These are phyloP conservation scores for Spinus pinus DNA, from an alignment of 2,797 vertebrate genomes.

Conservation along the genomic window DNA sequence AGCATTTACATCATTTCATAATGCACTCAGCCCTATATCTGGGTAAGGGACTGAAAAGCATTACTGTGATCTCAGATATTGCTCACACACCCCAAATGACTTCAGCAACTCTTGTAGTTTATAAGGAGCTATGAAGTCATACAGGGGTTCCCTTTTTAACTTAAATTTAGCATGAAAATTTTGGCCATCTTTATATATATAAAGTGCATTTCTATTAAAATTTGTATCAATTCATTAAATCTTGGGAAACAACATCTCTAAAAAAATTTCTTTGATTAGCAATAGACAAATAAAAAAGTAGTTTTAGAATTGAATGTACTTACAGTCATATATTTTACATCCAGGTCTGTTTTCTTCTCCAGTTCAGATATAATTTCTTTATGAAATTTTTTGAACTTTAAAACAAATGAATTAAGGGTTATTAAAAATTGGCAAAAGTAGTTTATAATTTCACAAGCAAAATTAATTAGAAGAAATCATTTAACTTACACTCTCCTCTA, in stretches of 20 bases:
- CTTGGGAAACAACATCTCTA: background rate
- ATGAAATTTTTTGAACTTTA: slow-evolving; percentile 93
- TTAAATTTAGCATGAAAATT: background rate
- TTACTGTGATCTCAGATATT: background rate
- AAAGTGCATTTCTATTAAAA: background rate
- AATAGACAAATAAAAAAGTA: background rate
- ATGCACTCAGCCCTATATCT: background rate
- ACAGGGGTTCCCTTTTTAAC: background rate
- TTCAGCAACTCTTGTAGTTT: background rate
- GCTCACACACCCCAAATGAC: background rate
- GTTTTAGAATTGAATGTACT: slow-evolving; percentile 60
- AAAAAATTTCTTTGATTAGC: background rate
- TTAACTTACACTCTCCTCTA: slow-evolving; percentile 91
- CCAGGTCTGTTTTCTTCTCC: slow-evolving; percentile 96
- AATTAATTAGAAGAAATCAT: background rate
- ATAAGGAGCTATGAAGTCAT: background rate
- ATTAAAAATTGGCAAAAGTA: background rate
- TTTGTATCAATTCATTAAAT: background rate
- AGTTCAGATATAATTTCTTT: slow-evolving; percentile 90
- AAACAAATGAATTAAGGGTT: slow-evolving; percentile 25
- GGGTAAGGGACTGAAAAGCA: background rate
- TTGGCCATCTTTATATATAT: background rate
- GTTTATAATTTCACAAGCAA: background rate
- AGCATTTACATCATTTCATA: background rate
- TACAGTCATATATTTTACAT: slow-evolving; percentile 97